Percentiles rank a stretch among this genome's conserved stretches.
Evolutionary conservation across 2,888 invertebrate species (phyloP).

Genomic region (Himalopsyche anomala): DNA sequence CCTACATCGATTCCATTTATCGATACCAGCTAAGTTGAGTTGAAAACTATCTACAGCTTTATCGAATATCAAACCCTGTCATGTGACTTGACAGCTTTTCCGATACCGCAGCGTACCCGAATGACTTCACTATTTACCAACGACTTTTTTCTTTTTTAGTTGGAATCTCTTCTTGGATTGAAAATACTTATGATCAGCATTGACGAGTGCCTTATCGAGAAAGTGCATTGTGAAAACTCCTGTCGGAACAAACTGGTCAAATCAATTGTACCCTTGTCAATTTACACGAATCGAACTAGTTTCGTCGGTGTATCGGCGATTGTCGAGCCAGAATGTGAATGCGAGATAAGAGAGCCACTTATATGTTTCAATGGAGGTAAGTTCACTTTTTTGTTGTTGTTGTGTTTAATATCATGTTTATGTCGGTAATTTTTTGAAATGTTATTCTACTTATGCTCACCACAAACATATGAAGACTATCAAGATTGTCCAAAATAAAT

Average conservation of each 20-base stretch:
- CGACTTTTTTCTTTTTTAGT: constrained; percentile 68
- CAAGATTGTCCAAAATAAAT: too few relatives aligned
- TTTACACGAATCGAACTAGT: constrained; percentile 95
- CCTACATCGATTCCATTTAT: too few relatives aligned
- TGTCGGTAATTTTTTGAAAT: neutral
- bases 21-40: too few relatives aligned
- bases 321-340: constrained; percentile 87
- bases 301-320: constrained; percentile 94
- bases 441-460: too few relatives aligned
- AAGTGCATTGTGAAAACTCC: constrained; percentile 83
- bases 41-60: too few relatives aligned
- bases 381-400: constrained; percentile 60
- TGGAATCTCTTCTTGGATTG: constrained; percentile 84
- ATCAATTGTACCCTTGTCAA: constrained; percentile 85
- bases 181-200: constrained; percentile 93
- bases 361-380: constrained; percentile 88
- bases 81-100: too few relatives aligned
- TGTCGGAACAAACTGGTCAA: constrained; percentile 88
- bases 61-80: too few relatives aligned
- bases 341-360: constrained; percentile 76
- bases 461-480: too few relatives aligned
- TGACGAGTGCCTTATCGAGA: constrained; percentile 91
- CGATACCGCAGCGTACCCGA: neutral
- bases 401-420: neutral
- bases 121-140: neutral